phyloP scores from a whole-genome alignment of 2,113 vertebrate species.

The Paracanthobrama guichenoti region DNA sequence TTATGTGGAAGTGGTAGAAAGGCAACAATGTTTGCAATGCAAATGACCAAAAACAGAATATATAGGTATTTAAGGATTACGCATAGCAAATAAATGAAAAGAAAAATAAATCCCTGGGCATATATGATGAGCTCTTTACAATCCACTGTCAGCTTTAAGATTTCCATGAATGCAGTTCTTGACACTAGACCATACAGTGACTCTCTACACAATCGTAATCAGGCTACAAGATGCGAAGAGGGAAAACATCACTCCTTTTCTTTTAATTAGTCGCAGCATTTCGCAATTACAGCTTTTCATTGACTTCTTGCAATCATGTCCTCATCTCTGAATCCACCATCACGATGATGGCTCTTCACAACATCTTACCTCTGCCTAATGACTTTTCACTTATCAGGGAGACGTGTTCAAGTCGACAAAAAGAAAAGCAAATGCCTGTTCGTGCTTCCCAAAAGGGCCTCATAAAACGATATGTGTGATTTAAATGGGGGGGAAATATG shows the following conservation, averaged over 20 bases:
- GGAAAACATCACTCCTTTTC: conserved; percentile 29
- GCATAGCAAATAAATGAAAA: background rate
- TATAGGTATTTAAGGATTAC: background rate
- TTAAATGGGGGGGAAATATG: background rate
- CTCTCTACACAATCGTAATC: background rate
- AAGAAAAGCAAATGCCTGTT: conserved; percentile 44
- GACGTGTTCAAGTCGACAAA: conserved; percentile 43
- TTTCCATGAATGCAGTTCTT: background rate
- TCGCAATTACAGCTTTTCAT: conserved; percentile 40
- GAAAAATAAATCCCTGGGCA: background rate
- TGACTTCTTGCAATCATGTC: conserved; percentile 50
- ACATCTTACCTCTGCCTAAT: conserved; percentile 53
- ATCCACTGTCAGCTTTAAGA: background rate
- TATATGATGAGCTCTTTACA: background rate
- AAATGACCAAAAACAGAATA: background rate
- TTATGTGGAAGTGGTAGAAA: background rate
- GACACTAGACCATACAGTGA: background rate
- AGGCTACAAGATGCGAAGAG: conserved; percentile 2
- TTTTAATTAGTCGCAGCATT: conserved; percentile 32
- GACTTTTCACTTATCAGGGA: conserved; percentile 47
- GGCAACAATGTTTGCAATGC: background rate
- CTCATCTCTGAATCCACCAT: conserved; percentile 48
- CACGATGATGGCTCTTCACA: conserved; percentile 52
- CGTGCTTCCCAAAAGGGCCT: conserved; percentile 17
- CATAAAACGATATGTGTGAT: conserved; percentile 24